Conservation (phyloP, 2,113 vertebrate genomes). For the Acanthisitta chloris region DNA sequence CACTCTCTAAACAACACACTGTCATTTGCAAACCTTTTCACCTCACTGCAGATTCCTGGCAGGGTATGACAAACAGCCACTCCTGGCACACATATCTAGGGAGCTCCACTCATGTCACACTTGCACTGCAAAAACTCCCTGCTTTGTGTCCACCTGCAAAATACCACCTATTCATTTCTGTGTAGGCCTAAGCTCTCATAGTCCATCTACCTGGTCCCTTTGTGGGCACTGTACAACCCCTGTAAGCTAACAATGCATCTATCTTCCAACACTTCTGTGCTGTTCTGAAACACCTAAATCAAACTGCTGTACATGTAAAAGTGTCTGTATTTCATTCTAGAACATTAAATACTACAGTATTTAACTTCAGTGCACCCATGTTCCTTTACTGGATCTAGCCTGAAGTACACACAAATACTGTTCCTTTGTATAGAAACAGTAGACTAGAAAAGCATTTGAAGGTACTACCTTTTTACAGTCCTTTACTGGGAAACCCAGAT, state of each 20-base stretch:
- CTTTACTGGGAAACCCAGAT: neutral
- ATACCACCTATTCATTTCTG: neutral
- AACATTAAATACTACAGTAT: neutral
- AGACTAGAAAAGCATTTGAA: conserved; percentile 26
- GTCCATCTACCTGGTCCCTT: neutral
- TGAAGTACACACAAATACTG: neutral
- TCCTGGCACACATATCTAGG: neutral
- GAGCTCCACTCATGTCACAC: neutral
- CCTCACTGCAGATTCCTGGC: neutral
- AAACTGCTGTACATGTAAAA: neutral
- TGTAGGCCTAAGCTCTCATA: neutral
- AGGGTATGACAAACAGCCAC: neutral
- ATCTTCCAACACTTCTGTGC: neutral
- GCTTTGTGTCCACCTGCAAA: neutral
- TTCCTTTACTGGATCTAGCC: neutral
- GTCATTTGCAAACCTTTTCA: neutral
- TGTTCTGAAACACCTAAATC: neutral
- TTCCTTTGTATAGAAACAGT: neutral
- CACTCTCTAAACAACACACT: neutral
- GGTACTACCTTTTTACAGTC: neutral
- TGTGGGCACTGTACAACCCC: neutral
- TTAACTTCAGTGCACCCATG: neutral
- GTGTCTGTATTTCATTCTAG: neutral
- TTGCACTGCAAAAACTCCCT: neutral
- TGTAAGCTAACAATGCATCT: neutral